Evolutionary conservation across 1,140 invertebrate species (phyloP).

Genomic region (Drosophila ironensis): DNA sequence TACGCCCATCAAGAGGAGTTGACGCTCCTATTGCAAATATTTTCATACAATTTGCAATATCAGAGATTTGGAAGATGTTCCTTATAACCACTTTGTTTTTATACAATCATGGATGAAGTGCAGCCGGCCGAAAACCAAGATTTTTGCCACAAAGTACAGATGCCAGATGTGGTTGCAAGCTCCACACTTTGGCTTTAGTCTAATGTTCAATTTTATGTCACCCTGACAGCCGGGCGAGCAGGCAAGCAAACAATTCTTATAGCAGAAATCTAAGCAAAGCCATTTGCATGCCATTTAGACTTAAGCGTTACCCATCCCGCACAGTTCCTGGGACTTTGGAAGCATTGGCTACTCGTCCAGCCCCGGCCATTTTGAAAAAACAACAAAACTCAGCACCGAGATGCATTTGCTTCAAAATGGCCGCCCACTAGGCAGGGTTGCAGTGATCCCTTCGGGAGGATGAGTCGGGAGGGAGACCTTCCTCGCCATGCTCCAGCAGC

Average conservation of each 20-base stretch:
- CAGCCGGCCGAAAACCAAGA: not conserved
- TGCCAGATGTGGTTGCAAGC: not conserved
- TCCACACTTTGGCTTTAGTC: not conserved
- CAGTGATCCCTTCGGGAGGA: not conserved
- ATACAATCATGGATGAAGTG: not conserved
- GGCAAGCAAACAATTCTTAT: slow-evolving; percentile 2
- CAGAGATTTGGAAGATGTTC: not conserved
- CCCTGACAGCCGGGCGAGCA: not conserved
- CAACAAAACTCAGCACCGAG: slow-evolving; percentile 44
- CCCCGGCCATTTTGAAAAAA: not conserved
- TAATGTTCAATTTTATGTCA: slow-evolving; percentile 1
- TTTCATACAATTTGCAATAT: not conserved
- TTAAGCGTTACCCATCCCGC: not conserved
- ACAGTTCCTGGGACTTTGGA: not conserved
- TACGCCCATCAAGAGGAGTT: too few species aligned
- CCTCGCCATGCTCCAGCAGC: slow-evolving; percentile 48
- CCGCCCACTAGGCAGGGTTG: not conserved
- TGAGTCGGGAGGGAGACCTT: not conserved
- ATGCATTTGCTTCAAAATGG: slow-evolving; percentile 74
- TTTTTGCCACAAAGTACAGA: not conserved
- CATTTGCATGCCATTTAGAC: slow-evolving; percentile 70
- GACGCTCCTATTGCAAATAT: too few species aligned
- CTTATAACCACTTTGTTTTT: slow-evolving; percentile 8
- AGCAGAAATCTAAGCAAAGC: slow-evolving; percentile 47
- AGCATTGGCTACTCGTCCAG: not conserved